Conservation (phyloP, 2,888 invertebrate species). For the Mimachlamys varia region DNA sequence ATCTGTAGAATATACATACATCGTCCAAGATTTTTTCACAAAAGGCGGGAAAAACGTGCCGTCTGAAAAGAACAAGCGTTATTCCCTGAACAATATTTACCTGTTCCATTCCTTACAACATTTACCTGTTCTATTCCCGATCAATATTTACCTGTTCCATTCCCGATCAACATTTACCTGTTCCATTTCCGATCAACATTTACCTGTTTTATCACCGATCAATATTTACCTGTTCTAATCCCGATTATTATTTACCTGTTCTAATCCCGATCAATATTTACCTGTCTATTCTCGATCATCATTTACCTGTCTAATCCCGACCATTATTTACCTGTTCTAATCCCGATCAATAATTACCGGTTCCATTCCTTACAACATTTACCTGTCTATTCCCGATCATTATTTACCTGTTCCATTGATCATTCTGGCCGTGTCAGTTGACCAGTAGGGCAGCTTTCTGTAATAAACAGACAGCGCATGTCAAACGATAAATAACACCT, state of each 20-base stretch:
- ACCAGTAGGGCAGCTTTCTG: conserved; percentile 73
- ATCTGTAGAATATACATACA: conserved; percentile 73
- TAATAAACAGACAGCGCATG: conserved; percentile 36
- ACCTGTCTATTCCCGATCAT: no score
- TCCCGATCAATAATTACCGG: no score
- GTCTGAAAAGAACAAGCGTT: conserved; percentile 61
- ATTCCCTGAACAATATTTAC: no score
- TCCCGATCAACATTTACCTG: conserved; percentile 46
- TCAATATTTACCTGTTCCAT: conserved; percentile 73
- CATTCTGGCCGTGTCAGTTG: conserved; percentile 69
- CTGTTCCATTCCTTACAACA: no score
- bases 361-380: no score
- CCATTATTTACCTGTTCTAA: conserved; percentile 70
- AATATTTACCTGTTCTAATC: no score
- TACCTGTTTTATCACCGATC: no score
- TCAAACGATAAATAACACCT: no score
- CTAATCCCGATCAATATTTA: conserved; percentile 55
- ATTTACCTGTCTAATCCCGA: no score
- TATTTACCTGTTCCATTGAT: conserved; percentile 76
- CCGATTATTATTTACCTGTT: conserved; percentile 63
- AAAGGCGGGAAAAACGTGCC: conserved; percentile 74
- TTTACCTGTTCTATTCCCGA: no score
- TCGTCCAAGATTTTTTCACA: conserved; percentile 58
- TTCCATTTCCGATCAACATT: no score
- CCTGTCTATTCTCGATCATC: no score